These are phyloP conservation scores for Acrobasis consociella DNA, from an alignment of 2,888 invertebrate species.

Conservation along the genomic window DNA sequence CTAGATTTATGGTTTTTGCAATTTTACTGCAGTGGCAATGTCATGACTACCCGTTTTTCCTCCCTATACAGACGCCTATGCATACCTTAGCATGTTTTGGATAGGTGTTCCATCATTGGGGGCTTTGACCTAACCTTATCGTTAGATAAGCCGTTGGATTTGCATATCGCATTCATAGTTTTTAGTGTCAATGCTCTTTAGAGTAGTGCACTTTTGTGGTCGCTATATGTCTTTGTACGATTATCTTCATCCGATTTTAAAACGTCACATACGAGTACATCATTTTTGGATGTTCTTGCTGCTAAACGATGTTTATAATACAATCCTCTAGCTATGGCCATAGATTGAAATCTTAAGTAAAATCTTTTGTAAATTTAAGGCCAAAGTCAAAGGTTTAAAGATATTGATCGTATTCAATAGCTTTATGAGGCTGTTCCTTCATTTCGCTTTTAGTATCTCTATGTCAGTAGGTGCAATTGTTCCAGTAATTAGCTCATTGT, in stretches of 20 bases:
- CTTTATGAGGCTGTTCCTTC: not conserved
- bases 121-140: constrained; percentile 39
- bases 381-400: too few species aligned
- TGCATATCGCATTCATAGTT: constrained; percentile 5
- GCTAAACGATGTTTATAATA: too few species aligned
- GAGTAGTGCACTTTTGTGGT: not conserved
- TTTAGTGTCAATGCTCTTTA: constrained; percentile 11
- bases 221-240: not conserved
- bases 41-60: constrained; percentile 46
- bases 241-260: not conserved
- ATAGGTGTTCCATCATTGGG: constrained; percentile 37
- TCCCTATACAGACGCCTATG: constrained; percentile 34
- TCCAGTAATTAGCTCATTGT: constrained; percentile 20
- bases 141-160: not conserved
- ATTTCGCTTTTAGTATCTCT: constrained; percentile 14
- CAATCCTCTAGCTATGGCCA: too few species aligned
- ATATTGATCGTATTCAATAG: too few species aligned
- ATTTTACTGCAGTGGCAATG: constrained; percentile 33
- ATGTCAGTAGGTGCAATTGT: constrained; percentile 17
- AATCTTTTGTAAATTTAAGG: too few species aligned
- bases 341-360: too few species aligned
- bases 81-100: constrained; percentile 51
- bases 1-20: not conserved
- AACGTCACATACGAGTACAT: not conserved
- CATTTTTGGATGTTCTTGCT: not conserved